Percentiles rank a stretch among this genome's conserved stretches.
phyloP scores from a whole-genome alignment of 2,797 vertebrate species.

The Coranthus polyacanthus region DNA sequence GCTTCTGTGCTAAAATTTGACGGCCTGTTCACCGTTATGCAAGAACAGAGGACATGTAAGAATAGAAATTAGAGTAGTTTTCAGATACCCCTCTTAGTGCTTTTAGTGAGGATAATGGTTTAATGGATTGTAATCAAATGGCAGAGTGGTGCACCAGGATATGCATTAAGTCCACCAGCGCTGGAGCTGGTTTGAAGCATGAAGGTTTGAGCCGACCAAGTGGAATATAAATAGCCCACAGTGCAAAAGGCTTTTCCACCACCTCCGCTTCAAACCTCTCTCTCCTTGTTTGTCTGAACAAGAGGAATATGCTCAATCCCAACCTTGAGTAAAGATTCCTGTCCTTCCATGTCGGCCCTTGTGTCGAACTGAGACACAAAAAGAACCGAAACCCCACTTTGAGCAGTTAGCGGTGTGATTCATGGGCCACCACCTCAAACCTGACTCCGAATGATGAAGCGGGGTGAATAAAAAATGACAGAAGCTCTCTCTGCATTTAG shows the following conservation, averaged over 20 bases:
- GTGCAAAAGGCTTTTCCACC: slow-evolving; percentile 63
- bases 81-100: slow-evolving; percentile 55
- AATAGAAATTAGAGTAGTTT: slow-evolving; percentile 52
- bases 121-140: slow-evolving; percentile 80
- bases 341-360: slow-evolving; percentile 48
- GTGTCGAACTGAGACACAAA: slow-evolving; percentile 38
- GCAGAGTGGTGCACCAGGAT: slow-evolving; percentile 59
- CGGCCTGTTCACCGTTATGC: slow-evolving; percentile 16
- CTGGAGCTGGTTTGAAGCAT: slow-evolving; percentile 59
- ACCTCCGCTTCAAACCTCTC: slow-evolving; percentile 34
- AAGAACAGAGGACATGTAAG: slow-evolving; percentile 11
- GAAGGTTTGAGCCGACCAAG: slow-evolving; percentile 55
- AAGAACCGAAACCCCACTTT: slow-evolving; percentile 23
- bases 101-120: slow-evolving; percentile 77
- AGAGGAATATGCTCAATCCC: slow-evolving; percentile 50
- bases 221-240: slow-evolving; percentile 78
- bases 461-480: slow-evolving; percentile 49
- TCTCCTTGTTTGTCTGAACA: slow-evolving; percentile 33
- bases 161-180: slow-evolving; percentile 59
- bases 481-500: slow-evolving; percentile 1
- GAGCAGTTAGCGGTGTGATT: slow-evolving; percentile 45
- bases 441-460: slow-evolving; percentile 41
- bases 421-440: slow-evolving; percentile 37
- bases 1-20: slow-evolving; percentile 10
- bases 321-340: slow-evolving; percentile 61